A percentile compares a stretch with the other conserved stretches of the same genome.
phyloP scores from a whole-genome alignment of 2,797 vertebrate species.

The Trichosurus vulpecula region DNA sequence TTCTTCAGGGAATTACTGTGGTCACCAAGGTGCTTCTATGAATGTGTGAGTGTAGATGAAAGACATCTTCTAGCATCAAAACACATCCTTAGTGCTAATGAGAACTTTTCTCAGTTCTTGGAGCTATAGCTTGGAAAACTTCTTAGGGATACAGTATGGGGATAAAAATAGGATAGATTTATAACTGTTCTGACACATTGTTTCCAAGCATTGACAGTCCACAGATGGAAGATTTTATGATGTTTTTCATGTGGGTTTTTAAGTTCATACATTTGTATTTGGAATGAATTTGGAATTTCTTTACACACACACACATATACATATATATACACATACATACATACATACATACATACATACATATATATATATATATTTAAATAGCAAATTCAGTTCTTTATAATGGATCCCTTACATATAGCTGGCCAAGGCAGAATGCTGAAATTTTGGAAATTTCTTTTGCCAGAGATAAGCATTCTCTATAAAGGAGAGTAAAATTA shows the following conservation, averaged over 20 bases:
- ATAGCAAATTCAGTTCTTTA: conserved; percentile 36
- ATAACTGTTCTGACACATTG: neutral
- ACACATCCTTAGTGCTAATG: neutral
- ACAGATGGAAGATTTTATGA: neutral
- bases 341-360: too few species aligned
- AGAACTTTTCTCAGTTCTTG: neutral
- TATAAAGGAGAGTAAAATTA: neutral
- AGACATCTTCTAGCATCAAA: neutral
- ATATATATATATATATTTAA: neutral
- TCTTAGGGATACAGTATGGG: neutral
- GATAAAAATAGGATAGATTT: neutral
- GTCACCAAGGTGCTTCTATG: neutral
- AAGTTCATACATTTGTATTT: conserved; percentile 37
- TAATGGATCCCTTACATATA: neutral
- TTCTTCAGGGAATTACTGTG: neutral
- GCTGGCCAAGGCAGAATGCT: neutral
- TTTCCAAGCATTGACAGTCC: neutral
- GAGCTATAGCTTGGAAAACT: neutral
- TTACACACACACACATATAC: neutral
- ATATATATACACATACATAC: too few species aligned
- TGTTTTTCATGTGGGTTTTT: neutral
- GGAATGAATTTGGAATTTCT: conserved; percentile 43
- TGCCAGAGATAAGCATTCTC: neutral
- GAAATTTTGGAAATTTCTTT: neutral
- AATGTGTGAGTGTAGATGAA: neutral